Evolutionary conservation across 2,113 vertebrate genomes (phyloP), one percentile per base, ranked within the genome.

Genomic region (Stegastes partitus): DNA sequence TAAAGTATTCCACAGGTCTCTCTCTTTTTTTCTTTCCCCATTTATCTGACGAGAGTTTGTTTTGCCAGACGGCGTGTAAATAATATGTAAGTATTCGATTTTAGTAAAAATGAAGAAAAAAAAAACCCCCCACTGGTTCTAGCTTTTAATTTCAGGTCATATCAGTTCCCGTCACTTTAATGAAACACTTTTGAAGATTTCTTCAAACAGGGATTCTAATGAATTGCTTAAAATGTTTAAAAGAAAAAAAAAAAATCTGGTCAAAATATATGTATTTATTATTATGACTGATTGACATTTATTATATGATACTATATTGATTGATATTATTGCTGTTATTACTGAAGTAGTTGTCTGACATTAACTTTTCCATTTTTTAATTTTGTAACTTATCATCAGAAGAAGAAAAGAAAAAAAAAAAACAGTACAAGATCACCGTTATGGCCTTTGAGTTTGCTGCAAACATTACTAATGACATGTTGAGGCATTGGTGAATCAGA

Each of bases 401-500:
- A 77, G n/a, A n/a, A n/a, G n/a, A n/a, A n/a, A n/a, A n/a, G n/a
- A n/a, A n/a, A n/a, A n/a, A 68, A 58, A 62, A 66, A 86, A 87
- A 81, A 88, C 75, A 89, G 87, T 89, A 92, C 88, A 92, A 92
- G 85, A 93, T 94, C 93, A 95, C 93, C 92, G 77, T 93, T 95
- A 94, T 93, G 94, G 94, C 93, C 93, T 95, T 94, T 95, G 91
- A 93, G 92, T 95, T 94, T 89, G 86, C 92, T 93, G 88, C 89
- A 91, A 94, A 93, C 81, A 86, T 89, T 93, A 77, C 85, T 90
- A 86, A 82, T 81, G 86, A 91, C 89, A 87, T 87, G 89, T 91
- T 89, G 71, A 93, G 86, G 77, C 87, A 89, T 86, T 90, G 91
- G 91, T 87, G 87, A 91, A 85, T 92, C 88, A 84, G 62, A 85